Conservation (phyloP, 1,140 invertebrate species). For the Belonocnema kinseyi region DNA sequence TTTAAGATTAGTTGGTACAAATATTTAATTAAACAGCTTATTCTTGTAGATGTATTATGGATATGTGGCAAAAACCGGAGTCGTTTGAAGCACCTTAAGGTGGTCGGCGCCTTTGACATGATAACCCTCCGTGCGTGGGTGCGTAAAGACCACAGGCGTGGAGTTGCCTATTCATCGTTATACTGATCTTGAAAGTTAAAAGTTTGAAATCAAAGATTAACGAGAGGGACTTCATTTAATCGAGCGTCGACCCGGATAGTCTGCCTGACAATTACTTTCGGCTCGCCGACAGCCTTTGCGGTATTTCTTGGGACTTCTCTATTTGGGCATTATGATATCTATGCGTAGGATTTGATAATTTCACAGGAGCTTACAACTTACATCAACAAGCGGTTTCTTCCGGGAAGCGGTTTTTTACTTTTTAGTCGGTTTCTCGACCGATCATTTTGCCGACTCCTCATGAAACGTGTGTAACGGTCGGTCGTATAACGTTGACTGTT, state of each 20-base stretch:
- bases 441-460: constrained; percentile 9
- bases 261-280: background rate
- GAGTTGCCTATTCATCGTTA: background rate
- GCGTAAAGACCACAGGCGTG: constrained; percentile 14
- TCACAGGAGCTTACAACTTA: background rate
- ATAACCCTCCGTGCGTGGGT: background rate
- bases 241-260: no score
- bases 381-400: constrained; percentile 10
- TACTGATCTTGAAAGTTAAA: no score
- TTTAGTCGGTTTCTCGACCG: background rate
- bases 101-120: background rate
- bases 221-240: no score
- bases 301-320: constrained; percentile 10
- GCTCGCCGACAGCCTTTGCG: background rate
- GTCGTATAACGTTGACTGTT: constrained; percentile 26
- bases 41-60: no score
- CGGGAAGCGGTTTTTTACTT: background rate
- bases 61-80: no score
- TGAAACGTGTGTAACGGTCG: constrained; percentile 23
- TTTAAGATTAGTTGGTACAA: no score
- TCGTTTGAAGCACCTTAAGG: background rate
- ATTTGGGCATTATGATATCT: constrained; percentile 26
- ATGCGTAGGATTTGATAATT: background rate
- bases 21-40: no score
- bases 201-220: no score